phyloP scores from a whole-genome alignment of 1,140 invertebrate genomes.

The Nymphalis io region DNA sequence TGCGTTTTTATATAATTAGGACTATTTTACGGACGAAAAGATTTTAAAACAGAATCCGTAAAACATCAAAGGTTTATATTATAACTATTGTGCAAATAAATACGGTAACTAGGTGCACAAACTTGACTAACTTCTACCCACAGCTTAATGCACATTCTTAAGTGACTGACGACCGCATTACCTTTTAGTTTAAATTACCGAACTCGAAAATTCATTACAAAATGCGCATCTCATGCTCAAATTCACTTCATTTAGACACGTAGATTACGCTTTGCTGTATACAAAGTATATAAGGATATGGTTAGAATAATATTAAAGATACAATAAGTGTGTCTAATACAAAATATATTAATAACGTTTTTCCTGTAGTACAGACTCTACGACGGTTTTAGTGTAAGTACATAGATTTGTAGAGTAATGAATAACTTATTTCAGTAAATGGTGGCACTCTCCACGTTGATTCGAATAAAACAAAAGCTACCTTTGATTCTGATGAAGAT shows the following conservation, averaged over 20 bases:
- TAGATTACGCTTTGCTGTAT: conserved; percentile 22
- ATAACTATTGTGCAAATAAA: not conserved
- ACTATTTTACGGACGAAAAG: too few relatives aligned
- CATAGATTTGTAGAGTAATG: conserved; percentile 34
- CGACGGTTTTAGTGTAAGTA: conserved; percentile 31
- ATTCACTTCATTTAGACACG: conserved; percentile 14
- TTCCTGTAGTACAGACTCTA: conserved; percentile 29
- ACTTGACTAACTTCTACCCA: conserved; percentile 14
- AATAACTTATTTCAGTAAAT: conserved; percentile 58
- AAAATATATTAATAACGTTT: conserved; percentile 14
- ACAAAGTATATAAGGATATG: conserved; percentile 14
- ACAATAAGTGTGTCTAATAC: conserved; percentile 4
- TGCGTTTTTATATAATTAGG: too few relatives aligned
- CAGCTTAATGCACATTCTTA: conserved; percentile 15
- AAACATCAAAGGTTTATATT: not conserved
- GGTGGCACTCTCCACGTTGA: conserved; percentile 71
- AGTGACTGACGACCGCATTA: conserved; percentile 2
- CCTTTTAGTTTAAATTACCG: not conserved
- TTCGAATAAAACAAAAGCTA: conserved; percentile 74
- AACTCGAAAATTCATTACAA: not conserved
- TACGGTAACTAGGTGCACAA: conserved; percentile 1
- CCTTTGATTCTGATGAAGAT: conserved; percentile 80
- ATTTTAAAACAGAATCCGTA: too few relatives aligned
- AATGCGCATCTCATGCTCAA: not conserved
- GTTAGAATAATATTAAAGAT: conserved; percentile 12